Conservation (phyloP, 2,888 invertebrate species). For the Hydroisotoma schaefferi region DNA sequence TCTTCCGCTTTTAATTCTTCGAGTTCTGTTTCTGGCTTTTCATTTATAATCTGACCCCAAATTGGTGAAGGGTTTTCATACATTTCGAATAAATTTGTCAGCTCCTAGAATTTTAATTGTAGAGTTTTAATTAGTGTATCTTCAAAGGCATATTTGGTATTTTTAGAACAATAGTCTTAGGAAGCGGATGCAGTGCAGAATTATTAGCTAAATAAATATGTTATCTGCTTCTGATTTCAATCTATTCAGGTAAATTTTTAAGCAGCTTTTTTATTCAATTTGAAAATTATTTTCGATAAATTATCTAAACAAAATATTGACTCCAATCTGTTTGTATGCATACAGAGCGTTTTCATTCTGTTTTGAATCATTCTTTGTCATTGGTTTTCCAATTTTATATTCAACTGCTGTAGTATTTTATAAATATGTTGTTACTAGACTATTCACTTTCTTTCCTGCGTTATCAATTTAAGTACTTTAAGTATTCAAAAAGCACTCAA, state of each 20-base stretch:
- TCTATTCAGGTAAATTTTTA: not conserved
- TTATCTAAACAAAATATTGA: too few species aligned
- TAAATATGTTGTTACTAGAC: too few species aligned
- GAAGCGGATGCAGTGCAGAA: not conserved
- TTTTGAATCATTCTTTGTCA: too few species aligned
- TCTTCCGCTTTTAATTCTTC: constrained; percentile 39
- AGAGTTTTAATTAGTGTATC: not conserved
- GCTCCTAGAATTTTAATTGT: constrained; percentile 12
- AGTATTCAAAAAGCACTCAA: too few species aligned
- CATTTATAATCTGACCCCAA: constrained; percentile 32
- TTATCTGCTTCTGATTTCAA: not conserved
- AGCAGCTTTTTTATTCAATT: too few species aligned
- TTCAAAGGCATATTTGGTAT: not conserved
- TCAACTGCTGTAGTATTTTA: too few species aligned
- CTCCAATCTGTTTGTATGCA: too few species aligned
- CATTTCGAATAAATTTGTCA: constrained; percentile 27
- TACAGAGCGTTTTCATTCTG: too few species aligned
- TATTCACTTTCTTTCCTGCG: too few species aligned
- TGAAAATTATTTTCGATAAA: too few species aligned
- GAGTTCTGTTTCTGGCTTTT: constrained; percentile 40
- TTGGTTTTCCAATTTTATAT: too few species aligned
- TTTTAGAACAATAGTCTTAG: not conserved
- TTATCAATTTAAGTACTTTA: too few species aligned
- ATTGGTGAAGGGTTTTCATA: constrained; percentile 23
- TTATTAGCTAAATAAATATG: not conserved